Evolutionary conservation across 2,113 vertebrate genomes (phyloP).

Genomic region (Bolborhynchus lineola): DNA sequence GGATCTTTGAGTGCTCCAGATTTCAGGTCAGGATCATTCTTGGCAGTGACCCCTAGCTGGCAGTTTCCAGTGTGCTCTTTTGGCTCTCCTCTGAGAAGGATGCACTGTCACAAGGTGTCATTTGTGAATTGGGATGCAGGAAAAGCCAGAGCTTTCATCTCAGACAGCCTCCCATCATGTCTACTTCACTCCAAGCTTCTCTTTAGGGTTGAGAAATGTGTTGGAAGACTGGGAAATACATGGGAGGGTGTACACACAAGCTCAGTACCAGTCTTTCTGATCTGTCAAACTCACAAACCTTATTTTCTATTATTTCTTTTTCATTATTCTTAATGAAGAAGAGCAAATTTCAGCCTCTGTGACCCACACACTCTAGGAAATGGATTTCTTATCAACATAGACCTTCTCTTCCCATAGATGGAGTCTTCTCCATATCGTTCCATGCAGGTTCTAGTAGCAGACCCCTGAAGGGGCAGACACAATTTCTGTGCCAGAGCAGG

Average conservation of each 20-base stretch:
- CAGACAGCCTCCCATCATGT: background rate
- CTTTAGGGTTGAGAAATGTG: background rate
- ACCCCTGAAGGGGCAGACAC: background rate
- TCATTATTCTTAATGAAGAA: background rate
- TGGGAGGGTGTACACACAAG: background rate
- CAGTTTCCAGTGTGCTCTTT: background rate
- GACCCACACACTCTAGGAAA: background rate
- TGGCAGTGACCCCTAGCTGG: background rate
- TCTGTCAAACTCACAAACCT: background rate
- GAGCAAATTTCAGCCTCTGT: background rate
- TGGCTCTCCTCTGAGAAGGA: background rate
- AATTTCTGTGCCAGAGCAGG: background rate
- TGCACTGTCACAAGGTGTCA: fast-evolving
- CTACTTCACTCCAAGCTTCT: background rate
- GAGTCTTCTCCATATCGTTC: background rate
- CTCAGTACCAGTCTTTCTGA: background rate
- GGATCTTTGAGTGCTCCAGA: slow-evolving; percentile 40
- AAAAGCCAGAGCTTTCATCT: background rate
- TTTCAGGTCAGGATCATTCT: slow-evolving; percentile 15
- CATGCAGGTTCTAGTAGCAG: background rate
- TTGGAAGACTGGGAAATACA: background rate
- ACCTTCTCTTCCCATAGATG: background rate
- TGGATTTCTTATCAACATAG: background rate
- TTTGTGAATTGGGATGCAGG: background rate
- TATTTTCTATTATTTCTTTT: background rate